Conservation (phyloP, 2,113 vertebrate genomes). For the Dendrocopos noguchii region DNA sequence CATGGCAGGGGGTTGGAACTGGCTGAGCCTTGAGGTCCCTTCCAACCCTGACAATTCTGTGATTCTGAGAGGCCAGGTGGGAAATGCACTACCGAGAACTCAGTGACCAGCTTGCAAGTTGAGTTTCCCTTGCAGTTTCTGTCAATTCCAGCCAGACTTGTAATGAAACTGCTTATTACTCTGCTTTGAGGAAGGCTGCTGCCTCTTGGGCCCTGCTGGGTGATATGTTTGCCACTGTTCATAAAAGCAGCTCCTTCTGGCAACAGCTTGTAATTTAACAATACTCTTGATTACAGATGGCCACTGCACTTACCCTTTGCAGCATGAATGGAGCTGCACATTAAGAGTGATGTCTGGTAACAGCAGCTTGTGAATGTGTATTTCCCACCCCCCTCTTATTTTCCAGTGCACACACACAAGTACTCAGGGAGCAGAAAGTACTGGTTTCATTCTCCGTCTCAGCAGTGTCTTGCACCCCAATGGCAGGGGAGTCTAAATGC, state of each 20-base stretch:
- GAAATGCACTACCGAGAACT: neutral
- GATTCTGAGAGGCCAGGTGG: neutral
- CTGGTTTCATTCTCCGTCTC: neutral
- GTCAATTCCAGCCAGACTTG: neutral
- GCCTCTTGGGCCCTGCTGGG: constrained; percentile 7
- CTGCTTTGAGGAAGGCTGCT: neutral
- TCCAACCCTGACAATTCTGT: too few species aligned
- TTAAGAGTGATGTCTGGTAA: neutral
- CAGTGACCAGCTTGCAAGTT: neutral
- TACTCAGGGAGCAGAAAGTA: neutral
- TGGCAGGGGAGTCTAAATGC: neutral
- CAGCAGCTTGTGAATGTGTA: neutral
- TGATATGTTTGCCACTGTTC: neutral
- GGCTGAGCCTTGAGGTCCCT: too few species aligned
- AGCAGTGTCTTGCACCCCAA: neutral
- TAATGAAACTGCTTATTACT: neutral
- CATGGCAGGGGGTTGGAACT: too few species aligned
- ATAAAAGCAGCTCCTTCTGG: neutral
- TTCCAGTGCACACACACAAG: neutral
- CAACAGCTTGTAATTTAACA: constrained; percentile 43
- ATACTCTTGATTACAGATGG: constrained; percentile 40
- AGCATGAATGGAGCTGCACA: neutral
- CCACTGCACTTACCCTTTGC: neutral
- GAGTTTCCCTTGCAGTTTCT: neutral
- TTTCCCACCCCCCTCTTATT: neutral